Evolutionary conservation across 2,113 vertebrate genomes (phyloP).

Genomic region (Pitta sordida): DNA sequence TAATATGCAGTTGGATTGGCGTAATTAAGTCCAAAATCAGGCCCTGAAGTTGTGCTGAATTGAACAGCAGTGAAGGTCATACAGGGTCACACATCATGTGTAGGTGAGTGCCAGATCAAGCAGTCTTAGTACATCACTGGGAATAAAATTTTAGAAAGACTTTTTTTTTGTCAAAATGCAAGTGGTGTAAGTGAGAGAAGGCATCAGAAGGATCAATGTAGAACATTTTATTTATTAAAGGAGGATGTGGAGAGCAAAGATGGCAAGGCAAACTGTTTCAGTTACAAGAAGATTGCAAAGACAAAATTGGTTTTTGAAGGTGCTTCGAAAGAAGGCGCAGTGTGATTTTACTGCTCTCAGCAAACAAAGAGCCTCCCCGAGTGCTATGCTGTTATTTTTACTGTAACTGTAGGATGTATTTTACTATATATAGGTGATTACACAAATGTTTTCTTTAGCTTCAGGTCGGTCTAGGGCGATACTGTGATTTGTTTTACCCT

Average conservation of each 20-base stretch:
- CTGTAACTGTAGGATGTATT: not conserved
- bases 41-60: not conserved
- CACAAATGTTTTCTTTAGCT: not conserved
- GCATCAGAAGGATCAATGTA: not conserved
- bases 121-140: not conserved
- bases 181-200: not conserved
- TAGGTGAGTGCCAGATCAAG: not conserved
- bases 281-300: not conserved
- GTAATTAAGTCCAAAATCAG: not conserved
- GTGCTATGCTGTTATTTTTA: not conserved
- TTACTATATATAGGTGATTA: not conserved
- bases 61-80: fast-evolving
- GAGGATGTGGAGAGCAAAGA: not conserved
- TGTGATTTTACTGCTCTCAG: not conserved
- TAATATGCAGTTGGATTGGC: not conserved
- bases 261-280: not conserved
- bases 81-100: too few species aligned
- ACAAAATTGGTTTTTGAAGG: not conserved
- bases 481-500: not conserved
- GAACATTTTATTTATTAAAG: not conserved
- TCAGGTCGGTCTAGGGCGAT: not conserved
- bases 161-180: not conserved
- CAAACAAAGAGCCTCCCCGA: not conserved
- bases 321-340: not conserved
- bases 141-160: not conserved